Conservation (phyloP, 1,140 invertebrate species). For the Drosophila ironensis region DNA sequence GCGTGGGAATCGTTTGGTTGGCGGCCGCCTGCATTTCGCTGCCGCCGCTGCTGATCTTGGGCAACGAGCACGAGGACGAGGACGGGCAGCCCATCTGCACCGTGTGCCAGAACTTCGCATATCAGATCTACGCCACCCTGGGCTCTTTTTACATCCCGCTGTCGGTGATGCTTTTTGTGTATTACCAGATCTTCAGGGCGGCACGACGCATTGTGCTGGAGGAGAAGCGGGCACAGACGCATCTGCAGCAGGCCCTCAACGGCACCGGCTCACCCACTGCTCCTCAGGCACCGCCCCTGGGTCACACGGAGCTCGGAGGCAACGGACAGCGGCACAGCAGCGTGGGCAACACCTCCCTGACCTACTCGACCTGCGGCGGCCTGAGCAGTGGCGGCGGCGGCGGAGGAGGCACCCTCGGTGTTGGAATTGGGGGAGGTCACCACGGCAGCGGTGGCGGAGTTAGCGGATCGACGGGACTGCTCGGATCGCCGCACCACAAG, state of each 20-base stretch:
- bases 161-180: slow-evolving; percentile 94
- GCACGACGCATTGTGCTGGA: slow-evolving; percentile 92
- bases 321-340: slow-evolving; percentile 67
- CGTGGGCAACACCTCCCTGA: slow-evolving; percentile 68
- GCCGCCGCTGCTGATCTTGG: slow-evolving; percentile 92
- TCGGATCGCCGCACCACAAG: slow-evolving; percentile 86
- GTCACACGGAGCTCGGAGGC: slow-evolving; percentile 71
- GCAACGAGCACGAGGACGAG: slow-evolving; percentile 88
- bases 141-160: slow-evolving; percentile 95
- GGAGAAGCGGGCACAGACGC: slow-evolving; percentile 92
- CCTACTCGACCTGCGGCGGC: slow-evolving; percentile 70
- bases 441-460: slow-evolving; percentile 69
- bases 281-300: slow-evolving; percentile 46
- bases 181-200: slow-evolving; percentile 94
- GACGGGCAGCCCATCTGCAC: slow-evolving; percentile 87
- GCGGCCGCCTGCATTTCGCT: slow-evolving; percentile 94
- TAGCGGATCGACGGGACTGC: slow-evolving; percentile 68
- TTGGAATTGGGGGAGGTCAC: slow-evolving; percentile 34
- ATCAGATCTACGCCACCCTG: slow-evolving; percentile 94
- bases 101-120: slow-evolving; percentile 93
- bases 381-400: slow-evolving; percentile 54
- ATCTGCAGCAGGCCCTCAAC: slow-evolving; percentile 89
- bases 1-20: slow-evolving; percentile 94
- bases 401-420: slow-evolving; percentile 19
- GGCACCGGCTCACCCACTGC: slow-evolving; percentile 83